Evolutionary conservation across 1,140 invertebrate genomes (phyloP), one percentile per base, ranked within the genome.

Genomic region (Pseudomyrmex dendroicus): DNA sequence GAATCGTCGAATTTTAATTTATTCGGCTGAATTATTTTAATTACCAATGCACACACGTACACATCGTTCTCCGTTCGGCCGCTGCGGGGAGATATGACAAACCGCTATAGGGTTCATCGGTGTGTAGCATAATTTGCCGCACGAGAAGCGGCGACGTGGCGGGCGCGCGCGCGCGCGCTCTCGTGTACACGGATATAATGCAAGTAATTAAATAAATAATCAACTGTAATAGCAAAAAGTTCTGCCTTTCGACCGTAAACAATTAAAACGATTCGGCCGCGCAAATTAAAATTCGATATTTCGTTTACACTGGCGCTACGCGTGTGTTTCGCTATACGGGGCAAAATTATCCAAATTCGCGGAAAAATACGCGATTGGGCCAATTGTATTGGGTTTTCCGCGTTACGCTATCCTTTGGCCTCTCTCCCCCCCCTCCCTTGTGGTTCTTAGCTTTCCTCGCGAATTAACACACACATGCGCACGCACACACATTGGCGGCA

Each of bases 171-270:
- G 54, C 35, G 20, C 20, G 20, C 20, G 25, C n/a, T 25, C n/a
- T 7, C 56, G 35, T 8, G 12, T 20, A 17, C 20, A 17, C 20
- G 10, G 20, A 35, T 80, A 72, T 72, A 80, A 80, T 80, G 76
- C 76, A 80, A 80, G 76, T 80, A 80, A 80, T 80, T 80, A 80
- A 80, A 80, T 80, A 80, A 80, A 80, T 80, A 80, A 80, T 80
- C 76, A 80, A 80, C 76, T 80, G 76, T 80, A 80, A 80, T 80
- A 80, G 76, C 76, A 80, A 72, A 80, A 80, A 80, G 66, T 72
- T 80, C 64, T 66, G 66, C 66, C 66, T 54, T 20, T 50, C 76
- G 54, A 72, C 76, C 66, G 76, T 72, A 80, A 80, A 80, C 76
- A 80, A 80, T 80, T 80, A 80, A 80, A 80, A 80, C 76, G 67